phyloP scores from a whole-genome alignment of 2,888 invertebrate genomes.

The Mythimna vitellina region DNA sequence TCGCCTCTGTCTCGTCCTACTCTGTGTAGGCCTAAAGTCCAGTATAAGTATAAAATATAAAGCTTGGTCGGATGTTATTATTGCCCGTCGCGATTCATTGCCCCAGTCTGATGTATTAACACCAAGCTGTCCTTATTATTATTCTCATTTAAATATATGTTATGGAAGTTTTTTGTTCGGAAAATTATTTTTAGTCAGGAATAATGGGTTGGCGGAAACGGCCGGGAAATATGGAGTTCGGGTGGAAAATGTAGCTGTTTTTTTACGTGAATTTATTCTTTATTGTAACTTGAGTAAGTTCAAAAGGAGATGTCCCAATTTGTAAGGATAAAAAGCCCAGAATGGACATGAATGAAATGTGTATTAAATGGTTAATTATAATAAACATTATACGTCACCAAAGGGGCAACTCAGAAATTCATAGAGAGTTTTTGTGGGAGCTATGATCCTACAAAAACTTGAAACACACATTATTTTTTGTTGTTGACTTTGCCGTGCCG shows the following conservation, averaged over 20 bases:
- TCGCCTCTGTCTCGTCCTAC: slow-evolving; percentile 38
- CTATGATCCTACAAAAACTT: too few species aligned
- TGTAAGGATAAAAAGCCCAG: too few species aligned
- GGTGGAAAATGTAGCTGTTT: background rate
- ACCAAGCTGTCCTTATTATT: slow-evolving; percentile 43
- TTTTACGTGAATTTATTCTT: background rate
- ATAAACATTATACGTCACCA: too few species aligned
- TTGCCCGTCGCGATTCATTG: slow-evolving; percentile 66
- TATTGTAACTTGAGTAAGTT: too few species aligned
- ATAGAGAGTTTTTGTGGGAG: too few species aligned
- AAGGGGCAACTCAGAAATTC: too few species aligned
- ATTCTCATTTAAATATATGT: slow-evolving; percentile 55
- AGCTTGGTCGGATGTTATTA: slow-evolving; percentile 66
- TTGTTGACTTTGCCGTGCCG: too few species aligned
- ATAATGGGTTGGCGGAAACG: slow-evolving; percentile 4
- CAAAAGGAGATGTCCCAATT: background rate
- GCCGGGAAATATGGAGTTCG: background rate
- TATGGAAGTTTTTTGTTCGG: slow-evolving; percentile 21
- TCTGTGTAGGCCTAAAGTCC: slow-evolving; percentile 57
- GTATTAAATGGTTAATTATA: too few species aligned
- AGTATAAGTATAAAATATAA: slow-evolving; percentile 68
- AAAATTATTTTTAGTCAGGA: slow-evolving; percentile 28
- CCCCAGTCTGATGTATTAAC: slow-evolving; percentile 63
- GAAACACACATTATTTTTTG: too few species aligned
- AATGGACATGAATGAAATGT: too few species aligned